phyloP scores from a whole-genome alignment of 2,113 vertebrate genomes.

The Apus apus region DNA sequence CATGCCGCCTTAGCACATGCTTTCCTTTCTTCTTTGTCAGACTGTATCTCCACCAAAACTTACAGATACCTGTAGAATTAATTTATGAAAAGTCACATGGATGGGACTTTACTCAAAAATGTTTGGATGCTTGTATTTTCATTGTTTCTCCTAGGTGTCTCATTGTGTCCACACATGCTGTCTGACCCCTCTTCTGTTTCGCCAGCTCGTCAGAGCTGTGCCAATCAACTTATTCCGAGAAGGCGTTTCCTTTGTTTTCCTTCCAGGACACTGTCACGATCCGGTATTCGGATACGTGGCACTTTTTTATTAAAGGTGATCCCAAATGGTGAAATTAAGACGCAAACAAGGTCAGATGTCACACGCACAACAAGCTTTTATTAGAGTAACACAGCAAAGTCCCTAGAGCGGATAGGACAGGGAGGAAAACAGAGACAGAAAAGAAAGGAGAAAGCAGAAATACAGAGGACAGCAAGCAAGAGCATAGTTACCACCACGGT shows the following conservation, averaged over 20 bases:
- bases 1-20: neutral
- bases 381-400: too few species aligned
- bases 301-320: too few species aligned
- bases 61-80: neutral
- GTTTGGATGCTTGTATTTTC: neutral
- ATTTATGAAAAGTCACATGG: neutral
- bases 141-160: neutral
- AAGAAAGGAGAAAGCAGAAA: too few species aligned
- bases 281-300: too few species aligned
- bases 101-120: neutral
- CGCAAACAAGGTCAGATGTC: too few species aligned
- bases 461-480: too few species aligned
- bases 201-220: neutral
- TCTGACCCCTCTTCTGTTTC: neutral
- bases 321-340: too few species aligned
- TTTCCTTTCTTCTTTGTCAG: neutral
- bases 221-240: neutral
- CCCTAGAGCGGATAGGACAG: too few species aligned
- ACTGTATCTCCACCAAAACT: neutral
- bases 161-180: fast-evolving
- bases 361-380: too few species aligned
- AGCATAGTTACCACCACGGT: too few species aligned
- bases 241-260: neutral
- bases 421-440: too few species aligned
- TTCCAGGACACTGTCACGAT: neutral